Base-by-base conservation (phyloP, 2,113 vertebrate species). In the Bucco capensis region DNA sequence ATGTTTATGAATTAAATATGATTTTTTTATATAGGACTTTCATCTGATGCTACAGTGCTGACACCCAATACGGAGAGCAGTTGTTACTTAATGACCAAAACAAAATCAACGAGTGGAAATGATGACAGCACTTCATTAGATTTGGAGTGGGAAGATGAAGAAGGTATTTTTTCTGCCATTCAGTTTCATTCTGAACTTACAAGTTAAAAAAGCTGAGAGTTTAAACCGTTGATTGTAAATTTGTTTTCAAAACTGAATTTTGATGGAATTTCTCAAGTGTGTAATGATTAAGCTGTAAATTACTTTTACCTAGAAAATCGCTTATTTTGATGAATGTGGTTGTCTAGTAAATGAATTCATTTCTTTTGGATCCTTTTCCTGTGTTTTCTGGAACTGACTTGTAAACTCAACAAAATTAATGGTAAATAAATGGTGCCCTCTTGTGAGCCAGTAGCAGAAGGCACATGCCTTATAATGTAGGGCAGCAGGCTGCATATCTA, bases 111-210 rank as follows among this genome's bases (percentile, higher is more conserved):
- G 13, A 98, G 98, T 89, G 98, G 98, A 22, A 99, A 99, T 9
- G 98, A 99, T 15, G 98, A 99, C 65, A 99, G 98, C 79, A 99
- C 98, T 27, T 99, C 99, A 5, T 97, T 99, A 65, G 99, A 99
- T 81, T 97, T 99, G 12, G 99, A 99, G 94, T 99, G 99, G 99
- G 99, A 99, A 88, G 99, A 99, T 95, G 99, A 99, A 95, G 99
- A 99, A 98, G 99, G 99, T 99, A 95, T 93, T 88, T 77, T 24
- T 57, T 88, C 35, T 65, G 31, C 77, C 12, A 5, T 66, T 37
- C 38, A 10, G 25, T 28, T 83, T 53, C 25, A 4, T 40, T 42
- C 53, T 69, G 33, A 76, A 33, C 19, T 42, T 40, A 12, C 60
- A 30, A 31, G 61, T 62, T 19, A 31, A 30, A 57, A 57, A 58